These are phyloP conservation scores for Saccopteryx leptura DNA, from an alignment of 2,113 vertebrate species.

Conservation along the genomic window DNA sequence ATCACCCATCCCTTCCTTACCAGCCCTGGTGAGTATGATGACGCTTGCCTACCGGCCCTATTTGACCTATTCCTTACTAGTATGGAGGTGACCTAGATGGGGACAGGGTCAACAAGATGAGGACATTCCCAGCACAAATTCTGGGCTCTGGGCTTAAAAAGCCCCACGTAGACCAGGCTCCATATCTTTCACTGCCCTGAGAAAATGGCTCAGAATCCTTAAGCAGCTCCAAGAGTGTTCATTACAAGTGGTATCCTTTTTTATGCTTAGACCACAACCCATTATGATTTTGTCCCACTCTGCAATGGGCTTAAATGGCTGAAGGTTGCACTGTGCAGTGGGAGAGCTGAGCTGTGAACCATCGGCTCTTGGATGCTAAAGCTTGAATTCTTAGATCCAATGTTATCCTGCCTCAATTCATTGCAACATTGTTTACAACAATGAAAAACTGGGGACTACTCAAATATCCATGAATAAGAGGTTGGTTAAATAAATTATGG, in stretches of 20 bases:
- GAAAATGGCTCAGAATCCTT: background rate
- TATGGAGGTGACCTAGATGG: background rate
- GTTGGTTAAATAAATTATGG: slow-evolving; percentile 12
- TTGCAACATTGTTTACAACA: background rate
- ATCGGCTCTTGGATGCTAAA: background rate
- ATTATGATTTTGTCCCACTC: background rate
- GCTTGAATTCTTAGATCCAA: background rate
- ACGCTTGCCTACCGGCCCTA: background rate
- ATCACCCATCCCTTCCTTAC: slow-evolving; percentile 88
- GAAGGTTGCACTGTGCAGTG: background rate
- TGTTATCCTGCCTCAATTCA: background rate
- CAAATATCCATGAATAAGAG: background rate
- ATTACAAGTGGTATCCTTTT: background rate
- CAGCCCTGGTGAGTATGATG: slow-evolving; percentile 91
- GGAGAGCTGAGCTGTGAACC: background rate
- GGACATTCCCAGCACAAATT: slow-evolving; percentile 1
- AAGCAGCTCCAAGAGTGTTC: background rate
- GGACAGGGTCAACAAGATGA: background rate
- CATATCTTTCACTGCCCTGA: background rate
- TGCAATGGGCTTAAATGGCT: background rate
- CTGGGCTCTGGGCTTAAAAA: background rate
- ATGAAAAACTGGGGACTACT: background rate
- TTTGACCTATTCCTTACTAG: background rate
- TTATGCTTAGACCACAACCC: background rate
- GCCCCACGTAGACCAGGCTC: background rate